These are phyloP conservation scores for Cololabis saira DNA, from an alignment of 2,113 vertebrate species.

Conservation along the genomic window DNA sequence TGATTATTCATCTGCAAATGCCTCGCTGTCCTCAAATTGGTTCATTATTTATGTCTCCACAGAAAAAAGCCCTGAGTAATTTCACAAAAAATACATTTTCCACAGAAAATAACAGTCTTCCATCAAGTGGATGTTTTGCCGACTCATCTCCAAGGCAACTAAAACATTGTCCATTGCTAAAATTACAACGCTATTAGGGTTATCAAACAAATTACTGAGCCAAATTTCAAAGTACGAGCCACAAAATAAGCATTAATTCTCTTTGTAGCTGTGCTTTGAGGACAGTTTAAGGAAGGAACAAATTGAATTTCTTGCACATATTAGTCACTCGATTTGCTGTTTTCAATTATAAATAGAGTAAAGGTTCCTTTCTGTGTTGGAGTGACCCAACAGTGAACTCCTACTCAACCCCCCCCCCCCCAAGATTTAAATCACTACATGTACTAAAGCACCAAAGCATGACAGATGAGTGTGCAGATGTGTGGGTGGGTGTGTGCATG, in stretches of 20 bases:
- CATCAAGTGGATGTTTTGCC: constrained; percentile 18
- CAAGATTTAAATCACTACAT: too few relatives aligned
- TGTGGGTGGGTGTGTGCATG: constrained; percentile 16
- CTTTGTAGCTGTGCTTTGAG: neutral
- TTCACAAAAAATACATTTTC: constrained; percentile 1
- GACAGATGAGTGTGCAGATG: constrained; percentile 11
- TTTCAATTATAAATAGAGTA: constrained; percentile 12
- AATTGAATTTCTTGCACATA: constrained; percentile 8
- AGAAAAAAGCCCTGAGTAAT: neutral
- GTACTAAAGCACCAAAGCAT: too few relatives aligned
- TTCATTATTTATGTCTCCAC: constrained; percentile 6
- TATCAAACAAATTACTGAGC: constrained; percentile 16
- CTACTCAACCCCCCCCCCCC: too few relatives aligned
- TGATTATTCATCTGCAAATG: neutral
- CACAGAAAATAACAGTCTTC: constrained; percentile 3
- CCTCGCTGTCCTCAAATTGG: neutral
- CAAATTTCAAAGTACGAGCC: constrained; percentile 3
- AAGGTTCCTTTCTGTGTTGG: neutral
- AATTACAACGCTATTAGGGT: constrained; percentile 31
- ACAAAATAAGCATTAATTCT: constrained; percentile 10
- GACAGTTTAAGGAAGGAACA: constrained; percentile 2
- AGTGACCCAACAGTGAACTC: constrained; percentile 14
- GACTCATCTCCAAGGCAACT: constrained; percentile 50
- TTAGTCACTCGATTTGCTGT: constrained; percentile 3
- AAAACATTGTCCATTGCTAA: constrained; percentile 25